Evolutionary conservation across 2,113 vertebrate species (phyloP), one percentile per base, ranked within the genome.

Genomic region (Clinocottus analis): DNA sequence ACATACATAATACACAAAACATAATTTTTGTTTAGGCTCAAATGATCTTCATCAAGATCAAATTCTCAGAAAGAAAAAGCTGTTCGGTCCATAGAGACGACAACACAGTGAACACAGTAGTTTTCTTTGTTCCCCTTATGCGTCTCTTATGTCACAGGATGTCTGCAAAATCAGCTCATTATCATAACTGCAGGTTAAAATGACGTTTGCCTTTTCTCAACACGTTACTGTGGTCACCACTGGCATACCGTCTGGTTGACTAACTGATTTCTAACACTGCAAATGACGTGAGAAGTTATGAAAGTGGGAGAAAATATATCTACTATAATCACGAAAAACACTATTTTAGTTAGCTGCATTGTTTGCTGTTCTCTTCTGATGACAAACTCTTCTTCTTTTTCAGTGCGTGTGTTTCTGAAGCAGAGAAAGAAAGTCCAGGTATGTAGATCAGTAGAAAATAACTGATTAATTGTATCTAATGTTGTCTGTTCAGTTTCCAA

Each of bases 351-450:
- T 12, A 29, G 55, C 2, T 39, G 11, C 8, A 23, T 4, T 62
- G 35, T 45, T 33, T 55, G 5, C 5, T 58, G 2, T 60, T 66
- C 35, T 43, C 3, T 27, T 59, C 74, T 84, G 37, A 86, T 59
- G 12, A 0, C 14, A 19, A 0, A 37, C 1, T 53, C 7, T 60
- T 11, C 23, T 35, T 86, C 21, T 85, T 43, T 89, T 85, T 41
- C 90, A 99, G 97, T 80, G 96, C 97, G 10, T 94, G 95, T 71
- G 93, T 95, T 73, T 97, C 96, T 23, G 93, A 93, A 51, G 95
- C 93, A 60, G 96, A 97, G 88, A 97, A 94, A 85, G 94, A 95
- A 87, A 95, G 58, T 60, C 89, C 93, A 93, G 96, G 97, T 98
- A 86, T 82, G 91, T 87, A 33, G 14, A 23, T 23, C 1, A 39